These are phyloP conservation scores for Babylonia areolata DNA, from an alignment of 1,140 invertebrate genomes.

Conservation along the genomic window DNA sequence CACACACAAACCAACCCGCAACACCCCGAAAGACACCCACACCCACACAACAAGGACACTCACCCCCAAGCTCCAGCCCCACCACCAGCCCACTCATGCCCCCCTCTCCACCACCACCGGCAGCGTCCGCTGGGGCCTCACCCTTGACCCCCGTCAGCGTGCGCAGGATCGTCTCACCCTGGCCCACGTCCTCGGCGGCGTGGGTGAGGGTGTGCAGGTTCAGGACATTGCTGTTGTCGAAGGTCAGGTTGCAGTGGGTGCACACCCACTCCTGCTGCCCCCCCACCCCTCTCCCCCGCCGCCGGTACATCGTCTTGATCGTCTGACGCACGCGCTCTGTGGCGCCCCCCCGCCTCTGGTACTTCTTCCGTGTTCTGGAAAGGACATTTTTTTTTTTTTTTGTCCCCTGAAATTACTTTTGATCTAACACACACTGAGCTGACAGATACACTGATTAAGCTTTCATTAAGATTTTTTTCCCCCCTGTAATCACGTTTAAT, in stretches of 20 bases:
- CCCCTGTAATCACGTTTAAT: too few relatives aligned
- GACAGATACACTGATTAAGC: too few relatives aligned
- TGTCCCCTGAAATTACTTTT: too few relatives aligned
- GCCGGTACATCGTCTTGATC: constrained; percentile 70
- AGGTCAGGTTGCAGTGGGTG: constrained; percentile 79
- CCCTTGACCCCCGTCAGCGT: constrained; percentile 49
- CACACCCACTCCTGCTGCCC: constrained; percentile 79
- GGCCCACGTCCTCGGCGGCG: constrained; percentile 74
- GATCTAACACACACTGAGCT: too few relatives aligned
- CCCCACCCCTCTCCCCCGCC: constrained; percentile 65
- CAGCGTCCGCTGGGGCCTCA: constrained; percentile 18
- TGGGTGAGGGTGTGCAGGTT: constrained; percentile 80
- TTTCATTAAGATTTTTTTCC: too few relatives aligned
- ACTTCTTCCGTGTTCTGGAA: constrained; percentile 71
- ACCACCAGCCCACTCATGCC: not conserved
- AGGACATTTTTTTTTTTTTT: too few relatives aligned
- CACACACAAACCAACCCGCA: not conserved
- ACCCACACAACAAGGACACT: not conserved
- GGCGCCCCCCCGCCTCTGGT: constrained; percentile 65
- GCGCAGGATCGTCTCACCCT: constrained; percentile 57
- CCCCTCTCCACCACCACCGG: not conserved
- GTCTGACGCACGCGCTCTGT: constrained; percentile 62
- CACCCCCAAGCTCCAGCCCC: not conserved
- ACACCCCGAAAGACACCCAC: not conserved
- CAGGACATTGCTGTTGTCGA: constrained; percentile 78